Evolutionary conservation across 2,888 invertebrate genomes (phyloP), one percentile per base, ranked within the genome.

Genomic region (Allygus modestus): DNA sequence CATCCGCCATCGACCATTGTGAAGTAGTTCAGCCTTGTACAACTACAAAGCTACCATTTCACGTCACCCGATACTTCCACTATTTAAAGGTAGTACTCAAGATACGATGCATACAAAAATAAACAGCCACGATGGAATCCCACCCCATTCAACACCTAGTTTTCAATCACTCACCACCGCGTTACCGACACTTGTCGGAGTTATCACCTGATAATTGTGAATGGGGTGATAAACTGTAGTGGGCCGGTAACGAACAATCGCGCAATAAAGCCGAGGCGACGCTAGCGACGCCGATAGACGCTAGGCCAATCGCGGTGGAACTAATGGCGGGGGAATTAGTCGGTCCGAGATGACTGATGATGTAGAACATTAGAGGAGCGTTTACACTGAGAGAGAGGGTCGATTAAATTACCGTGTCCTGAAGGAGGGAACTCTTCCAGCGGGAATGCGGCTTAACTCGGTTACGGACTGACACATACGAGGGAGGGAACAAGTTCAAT

Each of bases 321-420:
- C 33, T 69, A 69, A 69, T 69, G 69, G n/a, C 33, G 33, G 41
- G 41, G 15, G 23, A 71, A 71, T 71, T 71, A 69, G 71, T 71
- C 71, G 41, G 12, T 17, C 37, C 1, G 71, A 71, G 20, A 71
- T 41, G 71, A 71, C 71, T 71, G 71, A 71, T 41, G 71, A 71
- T 71, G 41, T 33, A 71, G 20, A 71, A 71, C 71, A 71, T 71
- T 71, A 41, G 41, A 71, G 71, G 71, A 33, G 37, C 41, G 71
- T 71, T 41, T 41, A 71, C 71, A 41, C 37, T 37, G 41, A 1
- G n/a, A 37, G 37, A 71, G 41, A 71, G 69, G 31, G 71, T n/a
- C n/a, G 51, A 51, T 51, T 51, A 51, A 51, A 51, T 51, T 51
- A 51, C n/a, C 51, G 51, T 9, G 51, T n/a, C 51, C 11, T 37